Percentiles rank a stretch among this genome's conserved stretches.
Conservation (phyloP, 2,888 invertebrate species). For the Pinctada fucata region DNA sequence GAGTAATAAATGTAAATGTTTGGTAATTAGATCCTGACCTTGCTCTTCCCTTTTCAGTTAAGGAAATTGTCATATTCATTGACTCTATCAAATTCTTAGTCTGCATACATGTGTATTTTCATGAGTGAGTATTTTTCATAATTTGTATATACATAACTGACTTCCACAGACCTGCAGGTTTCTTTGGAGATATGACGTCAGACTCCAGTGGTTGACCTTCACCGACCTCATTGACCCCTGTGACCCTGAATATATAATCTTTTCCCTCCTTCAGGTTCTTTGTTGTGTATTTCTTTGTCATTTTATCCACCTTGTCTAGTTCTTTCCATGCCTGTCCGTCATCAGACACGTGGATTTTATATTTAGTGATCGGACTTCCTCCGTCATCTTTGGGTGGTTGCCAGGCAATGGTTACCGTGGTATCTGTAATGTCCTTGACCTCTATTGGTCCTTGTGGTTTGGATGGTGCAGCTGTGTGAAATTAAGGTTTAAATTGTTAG, state of each 20-base stretch:
- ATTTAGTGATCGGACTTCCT: conserved; percentile 73
- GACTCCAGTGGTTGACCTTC: conserved; percentile 66
- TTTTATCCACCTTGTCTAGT: conserved; percentile 90
- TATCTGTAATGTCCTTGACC: conserved; percentile 58
- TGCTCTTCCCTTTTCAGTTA: no score
- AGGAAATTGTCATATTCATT: no score
- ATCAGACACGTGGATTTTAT: conserved; percentile 69
- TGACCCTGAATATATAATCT: conserved; percentile 73
- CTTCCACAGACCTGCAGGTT: conserved; percentile 55
- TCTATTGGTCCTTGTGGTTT: conserved; percentile 69
- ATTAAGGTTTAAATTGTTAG: background rate
- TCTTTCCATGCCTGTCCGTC: conserved; percentile 92
- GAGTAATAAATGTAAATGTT: no score
- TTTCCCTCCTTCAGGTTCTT: conserved; percentile 67
- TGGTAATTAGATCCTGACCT: no score
- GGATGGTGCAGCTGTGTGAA: conserved; percentile 62
- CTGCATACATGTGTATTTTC: no score
- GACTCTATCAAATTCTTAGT: no score
- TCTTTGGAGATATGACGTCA: conserved; percentile 60
- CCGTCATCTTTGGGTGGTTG: conserved; percentile 76
- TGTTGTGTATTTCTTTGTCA: conserved; percentile 63
- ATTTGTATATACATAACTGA: background rate
- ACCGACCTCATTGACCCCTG: conserved; percentile 74
- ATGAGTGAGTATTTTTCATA: no score
- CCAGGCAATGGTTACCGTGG: conserved; percentile 74